Percentiles rank a stretch among this genome's conserved stretches.
phyloP scores from a whole-genome alignment of 2,113 vertebrate genomes.

The Mungos mungo region DNA sequence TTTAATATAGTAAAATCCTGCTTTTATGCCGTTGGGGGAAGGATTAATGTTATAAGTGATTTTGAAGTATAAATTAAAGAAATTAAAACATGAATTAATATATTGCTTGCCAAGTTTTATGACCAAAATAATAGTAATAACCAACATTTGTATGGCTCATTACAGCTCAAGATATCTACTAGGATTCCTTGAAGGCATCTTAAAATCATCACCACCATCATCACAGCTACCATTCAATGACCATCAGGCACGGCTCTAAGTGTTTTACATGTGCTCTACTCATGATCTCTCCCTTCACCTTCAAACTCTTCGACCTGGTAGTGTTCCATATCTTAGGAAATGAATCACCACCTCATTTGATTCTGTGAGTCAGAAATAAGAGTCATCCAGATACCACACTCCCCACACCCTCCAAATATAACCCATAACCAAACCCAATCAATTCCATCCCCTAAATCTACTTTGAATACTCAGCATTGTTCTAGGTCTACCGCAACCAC shows the following conservation, averaged over 20 bases:
- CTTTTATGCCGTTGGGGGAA: background rate
- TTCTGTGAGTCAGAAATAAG: slow-evolving; percentile 11
- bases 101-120: background rate
- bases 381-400: background rate
- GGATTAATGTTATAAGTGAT: background rate
- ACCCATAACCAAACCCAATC: background rate
- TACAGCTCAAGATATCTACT: background rate
- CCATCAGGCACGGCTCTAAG: background rate
- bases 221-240: background rate
- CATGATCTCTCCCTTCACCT: background rate
- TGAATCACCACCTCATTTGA: background rate
- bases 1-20: slow-evolving; percentile 28
- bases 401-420: background rate
- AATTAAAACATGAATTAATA: slow-evolving; percentile 59
- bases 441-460: background rate
- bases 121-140: slow-evolving; percentile 28
- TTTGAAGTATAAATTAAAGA: slow-evolving; percentile 47
- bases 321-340: background rate
- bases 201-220: background rate
- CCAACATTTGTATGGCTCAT: background rate
- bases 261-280: background rate
- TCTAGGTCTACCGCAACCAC: background rate
- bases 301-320: background rate
- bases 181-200: background rate
- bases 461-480: background rate